Base-by-base conservation (phyloP, 1,140 invertebrate species). In the Eufriesea mexicana region DNA sequence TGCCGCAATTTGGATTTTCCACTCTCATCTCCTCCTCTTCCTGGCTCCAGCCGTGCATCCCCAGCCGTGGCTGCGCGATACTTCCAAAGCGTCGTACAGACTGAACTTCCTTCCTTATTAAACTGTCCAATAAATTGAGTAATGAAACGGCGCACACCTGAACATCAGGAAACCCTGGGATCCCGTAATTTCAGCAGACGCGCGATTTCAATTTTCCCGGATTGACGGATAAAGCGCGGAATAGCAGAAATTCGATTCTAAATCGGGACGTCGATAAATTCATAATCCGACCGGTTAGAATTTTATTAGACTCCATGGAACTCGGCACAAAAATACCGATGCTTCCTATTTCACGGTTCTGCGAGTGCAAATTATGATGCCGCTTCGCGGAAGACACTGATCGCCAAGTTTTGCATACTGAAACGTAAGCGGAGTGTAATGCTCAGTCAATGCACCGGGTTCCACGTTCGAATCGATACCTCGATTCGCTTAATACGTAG, bases 1-100 rank as follows among this genome's bases (percentile, higher is more conserved):
- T 86, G 73, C n/a, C 42, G 74, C 71, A 86, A 87, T 87, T 86
- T 87, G 85, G 85, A 87, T 86, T 83, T 78, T 83, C 85, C 70
- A 23, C 68, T 64, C 81, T 81, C 49, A 23, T 45, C 28, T 49
- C 35, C 61, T 35, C 9, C 45, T 23, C n/a, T 55, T 18, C 12
- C 4, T 35, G n/a, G 20, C 61, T 77, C 70, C n/a, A 54, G n/a
- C 35, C 47, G n/a, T 14, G 5, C 23, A 5, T 51, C 64, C n/a
- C 14, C 62, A 57, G 5, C 51, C 57, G 51, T 51, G 61, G 66
- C 61, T 73, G 5, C n/a, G 20, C 77, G 10, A 61, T 79, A 59
- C 77, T 79, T 54, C 10, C 35, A 4, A 35, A 35, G 25, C 54
- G 23, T 59, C 42, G 45, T 9, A 14, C 20, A 35, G 6, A 25